Evolutionary conservation across 2,113 vertebrate species (phyloP).

Genomic region (Pampusana beccarii): DNA sequence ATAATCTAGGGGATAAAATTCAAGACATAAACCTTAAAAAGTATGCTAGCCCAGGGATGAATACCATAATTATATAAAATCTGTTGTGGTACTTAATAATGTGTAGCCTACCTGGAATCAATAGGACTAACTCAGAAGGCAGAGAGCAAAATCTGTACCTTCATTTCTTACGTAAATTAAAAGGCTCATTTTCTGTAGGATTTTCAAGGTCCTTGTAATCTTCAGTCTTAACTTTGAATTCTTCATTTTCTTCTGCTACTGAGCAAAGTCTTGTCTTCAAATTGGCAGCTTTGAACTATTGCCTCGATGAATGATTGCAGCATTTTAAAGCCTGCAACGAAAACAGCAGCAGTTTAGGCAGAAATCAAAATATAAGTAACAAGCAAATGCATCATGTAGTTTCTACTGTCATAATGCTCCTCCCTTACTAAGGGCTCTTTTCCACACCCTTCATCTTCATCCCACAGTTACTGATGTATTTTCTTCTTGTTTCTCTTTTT

Average conservation of each 20-base stretch:
- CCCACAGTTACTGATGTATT: not conserved
- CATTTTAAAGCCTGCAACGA: not conserved
- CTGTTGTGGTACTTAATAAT: constrained; percentile 15
- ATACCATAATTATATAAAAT: constrained; percentile 32
- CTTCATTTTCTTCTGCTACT: constrained; percentile 23
- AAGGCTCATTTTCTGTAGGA: not conserved
- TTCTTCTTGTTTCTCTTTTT: not conserved
- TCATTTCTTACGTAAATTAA: constrained; percentile 45
- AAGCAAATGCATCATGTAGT: not conserved
- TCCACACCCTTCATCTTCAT: not conserved
- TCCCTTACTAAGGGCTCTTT: not conserved
- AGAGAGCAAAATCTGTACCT: not conserved
- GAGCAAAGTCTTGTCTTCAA: constrained; percentile 8
- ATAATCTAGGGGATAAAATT: constrained; percentile 12
- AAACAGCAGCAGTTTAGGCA: not conserved
- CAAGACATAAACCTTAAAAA: not conserved
- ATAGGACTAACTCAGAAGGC: constrained; percentile 21
- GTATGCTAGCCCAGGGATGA: not conserved
- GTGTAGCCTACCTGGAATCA: constrained; percentile 25
- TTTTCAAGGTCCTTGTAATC: constrained; percentile 25
- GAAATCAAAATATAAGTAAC: not conserved
- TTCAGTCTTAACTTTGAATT: constrained; percentile 17
- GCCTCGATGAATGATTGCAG: not conserved
- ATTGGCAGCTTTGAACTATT: constrained; percentile 13
- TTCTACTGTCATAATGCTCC: not conserved